A percentile compares a stretch with the other conserved stretches of the same genome.
phyloP scores from a whole-genome alignment of 2,888 invertebrate genomes.

The Pyrgus malvae region DNA sequence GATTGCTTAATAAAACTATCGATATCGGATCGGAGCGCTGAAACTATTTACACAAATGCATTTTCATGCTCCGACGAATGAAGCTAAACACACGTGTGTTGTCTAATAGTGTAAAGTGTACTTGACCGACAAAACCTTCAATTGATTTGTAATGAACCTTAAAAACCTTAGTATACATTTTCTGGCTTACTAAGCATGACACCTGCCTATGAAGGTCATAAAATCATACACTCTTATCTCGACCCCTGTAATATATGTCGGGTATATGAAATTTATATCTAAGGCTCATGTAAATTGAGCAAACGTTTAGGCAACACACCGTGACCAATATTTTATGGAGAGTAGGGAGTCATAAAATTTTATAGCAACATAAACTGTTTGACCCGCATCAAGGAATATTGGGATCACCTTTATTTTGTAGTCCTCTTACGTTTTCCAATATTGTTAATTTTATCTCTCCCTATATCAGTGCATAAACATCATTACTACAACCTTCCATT shows the following conservation, averaged over 20 bases:
- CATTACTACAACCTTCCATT: too few relatives aligned
- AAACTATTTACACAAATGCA: too few relatives aligned
- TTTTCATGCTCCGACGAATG: too few relatives aligned
- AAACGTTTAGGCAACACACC: slow-evolving; percentile 17
- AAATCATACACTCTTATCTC: background rate
- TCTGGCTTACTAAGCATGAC: background rate
- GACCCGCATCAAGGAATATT: slow-evolving; percentile 9
- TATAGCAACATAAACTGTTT: slow-evolving; percentile 20
- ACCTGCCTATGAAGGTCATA: background rate
- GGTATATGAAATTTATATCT: slow-evolving; percentile 2
- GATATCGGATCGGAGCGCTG: too few relatives aligned
- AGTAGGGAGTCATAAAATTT: slow-evolving; percentile 15
- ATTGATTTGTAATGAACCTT: too few relatives aligned
- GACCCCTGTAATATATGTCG: background rate
- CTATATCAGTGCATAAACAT: too few relatives aligned
- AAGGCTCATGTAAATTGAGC: slow-evolving; percentile 10
- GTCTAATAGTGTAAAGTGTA: too few relatives aligned
- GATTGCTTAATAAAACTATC: too few relatives aligned
- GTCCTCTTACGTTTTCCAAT: slow-evolving; percentile 8
- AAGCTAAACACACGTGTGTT: too few relatives aligned
- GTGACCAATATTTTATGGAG: slow-evolving; percentile 16
- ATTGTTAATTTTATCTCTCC: slow-evolving; percentile 11
- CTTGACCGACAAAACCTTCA: too few relatives aligned
- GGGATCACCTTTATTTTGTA: slow-evolving; percentile 16
- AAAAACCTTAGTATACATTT: background rate